phyloP scores from a whole-genome alignment of 1,140 invertebrate genomes.

The Caenorhabditis brenneri region DNA sequence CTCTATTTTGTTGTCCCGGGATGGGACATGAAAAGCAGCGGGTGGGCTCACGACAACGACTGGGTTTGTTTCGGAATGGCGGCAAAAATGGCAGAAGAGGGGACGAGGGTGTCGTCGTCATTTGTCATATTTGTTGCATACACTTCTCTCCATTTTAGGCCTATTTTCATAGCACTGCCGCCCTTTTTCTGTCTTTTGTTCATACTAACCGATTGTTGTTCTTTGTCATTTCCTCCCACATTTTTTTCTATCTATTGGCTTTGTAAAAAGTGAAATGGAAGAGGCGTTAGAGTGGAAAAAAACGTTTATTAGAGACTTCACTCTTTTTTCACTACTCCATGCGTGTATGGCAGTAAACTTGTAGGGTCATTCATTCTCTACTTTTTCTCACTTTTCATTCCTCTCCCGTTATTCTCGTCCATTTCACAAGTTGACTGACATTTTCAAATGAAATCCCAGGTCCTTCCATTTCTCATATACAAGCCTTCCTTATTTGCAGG shows the following conservation, averaged over 20 bases:
- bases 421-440: slow-evolving; percentile 18
- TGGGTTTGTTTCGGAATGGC: slow-evolving; percentile 29
- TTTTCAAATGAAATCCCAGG: slow-evolving; percentile 4
- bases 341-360: not conserved
- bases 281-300: slow-evolving; percentile 22
- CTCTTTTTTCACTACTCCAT: not conserved
- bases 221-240: slow-evolving; percentile 10
- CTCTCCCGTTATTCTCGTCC: not conserved
- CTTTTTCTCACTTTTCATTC: slow-evolving; percentile 9
- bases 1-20: not conserved
- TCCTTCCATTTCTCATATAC: not conserved
- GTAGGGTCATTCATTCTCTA: not conserved
- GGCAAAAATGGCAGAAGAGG: slow-evolving; percentile 17
- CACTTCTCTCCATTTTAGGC: slow-evolving; percentile 31
- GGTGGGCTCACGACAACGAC: not conserved
- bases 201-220: slow-evolving; percentile 37
- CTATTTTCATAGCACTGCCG: not conserved
- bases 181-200: slow-evolving; percentile 32
- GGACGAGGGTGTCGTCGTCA: slow-evolving; percentile 14
- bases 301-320: slow-evolving; percentile 14
- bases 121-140: slow-evolving; percentile 44
- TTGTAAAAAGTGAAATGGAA: not conserved
- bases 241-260: not conserved
- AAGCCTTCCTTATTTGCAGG: slow-evolving; percentile 15
- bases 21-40: not conserved